Evolutionary conservation across 2,797 vertebrate species (phyloP), one percentile per base, ranked within the genome.

Genomic region (Sciurus vulgaris): DNA sequence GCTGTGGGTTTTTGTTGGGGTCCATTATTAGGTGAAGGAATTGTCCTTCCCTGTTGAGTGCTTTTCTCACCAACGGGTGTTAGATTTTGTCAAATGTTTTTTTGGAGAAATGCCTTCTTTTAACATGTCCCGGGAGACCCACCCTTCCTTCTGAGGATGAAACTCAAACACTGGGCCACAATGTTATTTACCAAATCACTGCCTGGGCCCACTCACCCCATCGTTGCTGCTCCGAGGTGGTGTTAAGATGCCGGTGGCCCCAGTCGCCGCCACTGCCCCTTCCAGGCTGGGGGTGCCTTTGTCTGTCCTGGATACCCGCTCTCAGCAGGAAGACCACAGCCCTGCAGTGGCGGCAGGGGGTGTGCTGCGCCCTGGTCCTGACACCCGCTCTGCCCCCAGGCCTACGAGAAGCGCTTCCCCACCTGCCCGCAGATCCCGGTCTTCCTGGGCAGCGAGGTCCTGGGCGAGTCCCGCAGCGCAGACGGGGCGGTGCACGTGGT

Each of bases 351-450:
- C 5, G 20, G 54, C 20, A 22, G 17, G 54, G 51, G 18, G 22
- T 8, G 54, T 22, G 20, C 3, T 14, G 6, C 33, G 33, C 33
- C n/a, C 65, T 15, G 26, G 56, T n/a, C 67, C 14, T 61, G 38
- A 61, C 28, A 11, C 8, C 7, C 9, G 2, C 61, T 67, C 86
- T 69, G 54, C 41, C 44, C 76, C 4, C 96, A 99, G 99, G 99
- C 99, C 4, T 99, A 99, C 0, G 99, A 99, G 96, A 99, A 98
- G 90, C 98, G 99, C 86, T 99, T 99, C 92, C 99, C 99, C 61
- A 97, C 96, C 72, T 98, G 97, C 77, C 97, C 97, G 1, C 95
- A 95, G 76, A 97, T 97, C 81, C 97, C 97, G 0, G 94, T 97
- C n/a, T 97, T 98, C 87, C 91, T 98, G 96, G 99, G 99, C 61